Conservation (phyloP, 2,797 vertebrate species). For the Mico argentatus region DNA sequence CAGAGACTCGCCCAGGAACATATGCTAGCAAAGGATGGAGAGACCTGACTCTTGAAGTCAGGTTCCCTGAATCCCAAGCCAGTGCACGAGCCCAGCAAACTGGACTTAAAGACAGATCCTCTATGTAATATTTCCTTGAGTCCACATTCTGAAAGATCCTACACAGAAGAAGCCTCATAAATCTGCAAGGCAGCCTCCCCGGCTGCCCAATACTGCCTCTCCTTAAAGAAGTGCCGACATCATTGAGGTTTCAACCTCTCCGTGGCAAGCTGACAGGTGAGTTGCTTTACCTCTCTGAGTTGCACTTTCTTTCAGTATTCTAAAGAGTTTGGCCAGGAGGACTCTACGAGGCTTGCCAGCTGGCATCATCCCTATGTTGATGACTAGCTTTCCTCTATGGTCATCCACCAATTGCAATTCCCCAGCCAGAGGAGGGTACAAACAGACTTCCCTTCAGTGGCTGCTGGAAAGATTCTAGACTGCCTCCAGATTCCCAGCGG, state of each 20-base stretch:
- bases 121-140: background rate
- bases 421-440: background rate
- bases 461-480: slow-evolving; percentile 32
- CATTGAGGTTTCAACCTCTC: background rate
- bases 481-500: slow-evolving; percentile 15
- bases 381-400: background rate
- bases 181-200: background rate
- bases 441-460: slow-evolving; percentile 23
- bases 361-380: background rate
- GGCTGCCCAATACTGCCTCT: background rate
- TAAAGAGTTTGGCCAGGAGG: slow-evolving; percentile 40
- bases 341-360: background rate
- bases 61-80: background rate
- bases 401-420: background rate
- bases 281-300: background rate
- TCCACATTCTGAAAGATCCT: background rate
- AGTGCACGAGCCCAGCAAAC: background rate
- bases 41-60: slow-evolving; percentile 69
- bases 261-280: background rate
- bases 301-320: slow-evolving; percentile 33
- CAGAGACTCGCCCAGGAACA: background rate
- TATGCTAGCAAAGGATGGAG: background rate
- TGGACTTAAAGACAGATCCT: background rate
- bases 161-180: background rate
- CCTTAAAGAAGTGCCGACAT: background rate